phyloP scores from a whole-genome alignment of 2,113 vertebrate species.

The Muscicapa adusta region DNA sequence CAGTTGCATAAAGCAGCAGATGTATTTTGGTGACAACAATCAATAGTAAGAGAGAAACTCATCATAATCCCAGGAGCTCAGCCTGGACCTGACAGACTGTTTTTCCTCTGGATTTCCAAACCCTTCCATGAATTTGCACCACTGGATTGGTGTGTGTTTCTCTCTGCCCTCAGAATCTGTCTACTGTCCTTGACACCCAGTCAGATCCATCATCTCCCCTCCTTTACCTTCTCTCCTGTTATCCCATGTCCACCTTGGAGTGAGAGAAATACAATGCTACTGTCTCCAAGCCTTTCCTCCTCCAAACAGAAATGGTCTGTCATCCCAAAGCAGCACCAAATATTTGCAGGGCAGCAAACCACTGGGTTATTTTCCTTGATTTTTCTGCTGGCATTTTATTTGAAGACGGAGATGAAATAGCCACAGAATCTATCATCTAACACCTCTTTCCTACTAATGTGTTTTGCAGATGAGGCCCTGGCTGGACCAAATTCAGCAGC shows the following conservation, averaged over 20 bases:
- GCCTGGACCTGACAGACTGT: neutral
- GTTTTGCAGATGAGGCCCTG: neutral
- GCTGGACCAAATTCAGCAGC: neutral
- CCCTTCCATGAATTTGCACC: neutral
- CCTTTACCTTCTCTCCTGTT: neutral
- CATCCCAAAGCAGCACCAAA: neutral
- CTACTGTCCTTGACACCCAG: neutral
- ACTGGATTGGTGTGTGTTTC: neutral
- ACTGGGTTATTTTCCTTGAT: neutral
- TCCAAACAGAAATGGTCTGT: accelerated
- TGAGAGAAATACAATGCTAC: neutral
- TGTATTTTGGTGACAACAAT: constrained; percentile 48
- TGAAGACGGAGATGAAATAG: neutral
- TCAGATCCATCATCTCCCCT: neutral
- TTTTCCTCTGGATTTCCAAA: neutral
- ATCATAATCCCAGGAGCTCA: neutral
- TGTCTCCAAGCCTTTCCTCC: neutral
- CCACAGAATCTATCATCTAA: neutral
- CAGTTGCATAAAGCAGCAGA: constrained; percentile 41
- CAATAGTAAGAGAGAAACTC: constrained; percentile 12
- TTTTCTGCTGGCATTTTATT: neutral
- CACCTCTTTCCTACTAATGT: neutral
- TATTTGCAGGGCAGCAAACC: neutral
- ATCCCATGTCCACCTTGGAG: neutral
- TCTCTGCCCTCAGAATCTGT: neutral